Evolutionary conservation across 2,888 invertebrate genomes (phyloP).

Genomic region (Mythimna albipuncta): DNA sequence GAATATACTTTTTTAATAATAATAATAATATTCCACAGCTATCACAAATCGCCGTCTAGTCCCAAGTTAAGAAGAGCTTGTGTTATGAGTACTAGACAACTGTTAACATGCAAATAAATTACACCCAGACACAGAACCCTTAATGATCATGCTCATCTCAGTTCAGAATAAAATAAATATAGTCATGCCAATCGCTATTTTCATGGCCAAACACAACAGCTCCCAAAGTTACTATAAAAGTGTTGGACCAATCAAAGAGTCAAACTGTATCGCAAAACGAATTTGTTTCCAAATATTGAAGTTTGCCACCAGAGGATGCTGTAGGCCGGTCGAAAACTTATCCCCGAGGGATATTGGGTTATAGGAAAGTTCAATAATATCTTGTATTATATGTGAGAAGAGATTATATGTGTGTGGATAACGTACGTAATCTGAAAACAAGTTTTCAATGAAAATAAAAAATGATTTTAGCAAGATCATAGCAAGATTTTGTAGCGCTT

Average conservation of each 20-base stretch:
- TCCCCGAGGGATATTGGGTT: conserved; percentile 28
- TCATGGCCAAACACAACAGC: conserved; percentile 27
- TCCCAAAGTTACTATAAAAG: conserved; percentile 57
- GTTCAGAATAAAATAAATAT: no score
- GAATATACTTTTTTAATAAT: no score
- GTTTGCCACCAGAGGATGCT: conserved; percentile 41
- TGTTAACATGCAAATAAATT: no score
- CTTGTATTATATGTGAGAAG: background rate
- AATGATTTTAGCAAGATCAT: no score
- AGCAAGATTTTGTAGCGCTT: no score
- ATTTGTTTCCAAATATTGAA: conserved; percentile 58
- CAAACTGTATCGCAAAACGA: conserved; percentile 55
- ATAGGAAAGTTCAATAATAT: conserved; percentile 14
- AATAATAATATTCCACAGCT: no score
- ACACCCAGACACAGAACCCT: no score
- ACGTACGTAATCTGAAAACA: background rate
- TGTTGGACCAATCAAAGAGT: conserved; percentile 56
- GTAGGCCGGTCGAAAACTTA: conserved; percentile 31
- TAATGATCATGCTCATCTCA: no score
- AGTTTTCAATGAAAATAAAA: no score
- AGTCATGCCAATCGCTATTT: background rate
- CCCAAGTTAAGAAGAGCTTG: no score
- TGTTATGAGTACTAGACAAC: no score
- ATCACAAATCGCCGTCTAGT: no score
- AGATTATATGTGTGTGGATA: background rate